Evolutionary conservation across 2,797 vertebrate species (phyloP), one percentile per base, ranked within the genome.

Genomic region (Tadarida brasiliensis): DNA sequence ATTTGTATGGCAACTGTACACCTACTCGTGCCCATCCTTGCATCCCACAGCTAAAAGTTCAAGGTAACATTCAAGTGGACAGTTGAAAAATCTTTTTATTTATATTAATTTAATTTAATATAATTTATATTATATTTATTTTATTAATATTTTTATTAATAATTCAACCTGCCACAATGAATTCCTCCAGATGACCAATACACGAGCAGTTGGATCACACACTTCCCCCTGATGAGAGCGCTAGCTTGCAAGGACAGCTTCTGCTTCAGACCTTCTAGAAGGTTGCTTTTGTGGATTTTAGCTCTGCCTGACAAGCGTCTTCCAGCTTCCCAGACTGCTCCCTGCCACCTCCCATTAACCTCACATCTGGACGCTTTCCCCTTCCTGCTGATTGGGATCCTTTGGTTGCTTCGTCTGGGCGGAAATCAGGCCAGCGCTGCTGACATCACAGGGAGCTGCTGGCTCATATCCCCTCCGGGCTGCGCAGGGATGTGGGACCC

Each of bases 241-340:
- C 35, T 87, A 67, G 3, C 15, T n/a, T 19, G 71, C 17, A 86
- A 67, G 96, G 47, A 44, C 16, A n/a, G 74, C 3, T 67, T 83
- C 90, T 83, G 91, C 67, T 80, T 83, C 81, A 82, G 30, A 92
- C 87, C 82, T 95, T 76, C 35, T 73, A 30, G 39, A 84, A 92
- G 54, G 30, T 44, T 82, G 59, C 20, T 92, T 91, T 47, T 5
- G 24, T 20, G 51, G 44, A 44, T 71, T 35, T 15, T 12, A 93
- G 89, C 19, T 4, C 24, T 57, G 68, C 49, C 57, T 95, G 92
- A 86, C 7, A 80, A 80, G 49, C 54, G 4, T 49, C 47, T 90
- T 88, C 67, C 87, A 33, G 44, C 19, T 49, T 30, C 44, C 57
- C 44, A 95, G 71, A 3, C 93, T 8, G 57, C 63, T 92, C 74